Evolutionary conservation across 2,888 invertebrate genomes (phyloP), one percentile per base, ranked within the genome.

Genomic region (Morpho deidamia): DNA sequence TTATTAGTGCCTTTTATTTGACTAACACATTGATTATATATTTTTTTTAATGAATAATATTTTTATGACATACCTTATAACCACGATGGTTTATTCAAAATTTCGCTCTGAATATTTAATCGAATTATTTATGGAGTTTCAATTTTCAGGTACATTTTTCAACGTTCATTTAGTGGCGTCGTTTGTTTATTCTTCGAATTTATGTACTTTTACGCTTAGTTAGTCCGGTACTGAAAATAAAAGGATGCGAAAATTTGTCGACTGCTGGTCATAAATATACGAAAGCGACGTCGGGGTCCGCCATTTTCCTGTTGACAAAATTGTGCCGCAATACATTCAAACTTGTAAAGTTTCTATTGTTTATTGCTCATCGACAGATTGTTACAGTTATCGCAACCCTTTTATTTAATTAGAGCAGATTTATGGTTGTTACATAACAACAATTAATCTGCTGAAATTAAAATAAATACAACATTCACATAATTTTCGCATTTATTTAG

Each of bases 261-360:
- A 79, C 72, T 80, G 74, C 72, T 62, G 76, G 72, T 79, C 81
- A 80, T 87, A 87, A 87, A 87, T 87, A 82, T 80, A 71, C 71
- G 63, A 74, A 76, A 74, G 76, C 75, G 85, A 85, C 86, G 73
- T 76, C 71, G 69, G 71, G 82, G 76, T 76, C 79, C 87, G 83
- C 87, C 85, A 84, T 87, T 87, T 86, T 83, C 83, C 82, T 87
- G 87, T 87, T 86, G 85, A 87, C 87, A 86, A 83, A 85, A 83
- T 81, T 82, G 78, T 76, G 72, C 78, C 80, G 74, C 81, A 81
- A 84, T 81, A 85, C 81, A 83, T 86, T 79, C 75, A 74, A 83
- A 85, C 79, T 85, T 82, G 80, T 81, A 79, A 75, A 85, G 81
- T 84, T 86, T 78, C 63, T 74, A 79, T 85, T 85, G 84, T 83